Base-by-base conservation (phyloP, 2,797 vertebrate genomes). In the Cyclura pinguis region DNA sequence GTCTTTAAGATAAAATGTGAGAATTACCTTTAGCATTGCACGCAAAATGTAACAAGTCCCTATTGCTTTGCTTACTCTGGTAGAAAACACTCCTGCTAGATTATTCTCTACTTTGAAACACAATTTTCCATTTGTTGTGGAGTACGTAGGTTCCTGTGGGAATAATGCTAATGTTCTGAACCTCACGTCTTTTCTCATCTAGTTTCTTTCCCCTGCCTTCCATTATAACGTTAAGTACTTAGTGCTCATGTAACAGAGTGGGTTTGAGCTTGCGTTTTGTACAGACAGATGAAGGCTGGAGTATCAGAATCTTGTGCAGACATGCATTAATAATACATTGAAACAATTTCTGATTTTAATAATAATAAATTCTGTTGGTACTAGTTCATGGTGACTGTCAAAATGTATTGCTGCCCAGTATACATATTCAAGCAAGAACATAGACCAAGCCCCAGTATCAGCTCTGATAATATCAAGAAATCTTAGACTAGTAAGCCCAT, bases 1-100 rank as follows among this genome's bases (percentile, higher is more conserved):
- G 47, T 85, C n/a, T 90, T 27, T 67, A 72, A n/a, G 38, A 85
- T 90, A 18, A 52, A 73, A 6, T n/a, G 18, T 64, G 69, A 57
- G 47, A 16, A 73, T n/a, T 29, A 42, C 16, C 35, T 8, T 50
- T 82, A 81, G 13, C 52, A 42, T 47, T 52, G 8, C 14, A 86
- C n/a, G 72, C 24, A 77, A 73, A 67, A 42, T 55, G 52, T 73
- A 47, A 4, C 42, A 74, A 6, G 14, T 27, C 38, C 35, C 32
- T 69, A 32, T 80, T 74, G 67, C 29, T 62, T 47, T 77, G 8
- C 59, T 88, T 59, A 13, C 14, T n/a, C 24, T 52, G 10, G 10
- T 84, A 57, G 57, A 38, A 64, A 67, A 20, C 35, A 62, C 4
- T 73, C 42, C 13, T 77, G 42, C 32, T 67, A 67, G 4, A 6